phyloP scores from a whole-genome alignment of 1,140 invertebrate genomes.

The Venustaconcha ellipsiformis region DNA sequence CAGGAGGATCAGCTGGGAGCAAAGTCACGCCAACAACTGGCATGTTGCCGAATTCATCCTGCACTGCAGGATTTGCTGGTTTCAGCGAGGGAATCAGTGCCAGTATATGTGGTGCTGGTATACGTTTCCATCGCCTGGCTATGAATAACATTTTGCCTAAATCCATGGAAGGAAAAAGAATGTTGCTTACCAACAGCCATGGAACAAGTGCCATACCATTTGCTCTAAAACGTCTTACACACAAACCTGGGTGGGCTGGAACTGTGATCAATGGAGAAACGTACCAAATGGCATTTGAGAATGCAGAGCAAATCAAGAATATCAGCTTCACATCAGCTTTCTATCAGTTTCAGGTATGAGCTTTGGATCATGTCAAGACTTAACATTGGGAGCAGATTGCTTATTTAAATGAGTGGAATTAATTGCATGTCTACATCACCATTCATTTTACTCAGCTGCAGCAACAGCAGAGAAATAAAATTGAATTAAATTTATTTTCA shows the following conservation, averaged over 20 bases:
- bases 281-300: conserved; percentile 44
- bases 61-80: too few species aligned
- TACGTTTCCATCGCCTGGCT: conserved; percentile 56
- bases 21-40: conserved; percentile 35
- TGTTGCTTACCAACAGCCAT: conserved; percentile 41
- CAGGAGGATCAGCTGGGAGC: conserved; percentile 27
- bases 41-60: conserved; percentile 26
- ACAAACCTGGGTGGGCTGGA: conserved; percentile 51
- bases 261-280: conserved; percentile 36
- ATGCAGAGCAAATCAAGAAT: conserved; percentile 50
- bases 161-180: conserved; percentile 46
- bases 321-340: conserved; percentile 52
- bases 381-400: too few species aligned
- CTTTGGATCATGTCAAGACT: too few species aligned
- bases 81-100: conserved; percentile 25
- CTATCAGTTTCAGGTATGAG: conserved; percentile 54
- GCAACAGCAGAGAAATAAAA: too few species aligned
- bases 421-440: too few species aligned
- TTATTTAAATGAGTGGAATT: too few species aligned
- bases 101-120: conserved; percentile 38
- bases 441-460: too few species aligned
- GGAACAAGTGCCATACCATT: conserved; percentile 37
- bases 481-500: too few species aligned
- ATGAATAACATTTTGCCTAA: conserved; percentile 52
- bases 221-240: conserved; percentile 46